Evolutionary conservation across 2,888 invertebrate species (phyloP).

Genomic region (Osmoderma eremita): DNA sequence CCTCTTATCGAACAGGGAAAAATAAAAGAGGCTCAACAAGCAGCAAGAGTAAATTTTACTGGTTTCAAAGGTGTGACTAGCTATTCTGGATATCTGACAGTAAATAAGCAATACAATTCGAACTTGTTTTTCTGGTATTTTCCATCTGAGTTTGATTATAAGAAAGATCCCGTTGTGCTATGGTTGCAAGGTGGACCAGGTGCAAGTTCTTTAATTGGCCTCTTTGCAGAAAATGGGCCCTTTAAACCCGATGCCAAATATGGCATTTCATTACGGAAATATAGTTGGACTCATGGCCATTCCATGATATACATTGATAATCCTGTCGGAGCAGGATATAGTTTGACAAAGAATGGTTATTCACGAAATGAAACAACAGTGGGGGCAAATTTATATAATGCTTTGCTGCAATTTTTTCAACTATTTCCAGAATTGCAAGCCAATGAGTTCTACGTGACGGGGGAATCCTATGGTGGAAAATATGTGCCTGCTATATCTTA

Average conservation of each 20-base stretch:
- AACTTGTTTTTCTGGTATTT: conserved; percentile 95
- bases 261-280: conserved; percentile 69
- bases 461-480: conserved; percentile 90
- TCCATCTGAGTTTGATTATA: conserved; percentile 69
- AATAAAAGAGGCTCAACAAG: conserved; percentile 71
- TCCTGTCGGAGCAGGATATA: conserved; percentile 92
- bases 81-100: conserved; percentile 86
- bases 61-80: conserved; percentile 71
- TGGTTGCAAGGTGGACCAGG: conserved; percentile 92
- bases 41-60: conserved; percentile 67
- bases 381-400: conserved; percentile 80
- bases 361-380: conserved; percentile 82
- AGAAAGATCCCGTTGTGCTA: conserved; percentile 76
- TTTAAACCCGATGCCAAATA: conserved; percentile 66
- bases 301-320: conserved; percentile 91
- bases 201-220: conserved; percentile 80
- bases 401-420: conserved; percentile 83
- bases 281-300: conserved; percentile 83
- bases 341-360: conserved; percentile 87
- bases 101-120: conserved; percentile 78
- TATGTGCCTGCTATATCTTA: conserved; percentile 82
- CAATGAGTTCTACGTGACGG: conserved; percentile 86
- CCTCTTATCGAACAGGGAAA: conserved; percentile 78
- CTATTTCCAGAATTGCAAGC: conserved; percentile 80
- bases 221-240: conserved; percentile 89